phyloP scores from a whole-genome alignment of 2,888 invertebrate genomes.

The Tetramorium bicarinatum region DNA sequence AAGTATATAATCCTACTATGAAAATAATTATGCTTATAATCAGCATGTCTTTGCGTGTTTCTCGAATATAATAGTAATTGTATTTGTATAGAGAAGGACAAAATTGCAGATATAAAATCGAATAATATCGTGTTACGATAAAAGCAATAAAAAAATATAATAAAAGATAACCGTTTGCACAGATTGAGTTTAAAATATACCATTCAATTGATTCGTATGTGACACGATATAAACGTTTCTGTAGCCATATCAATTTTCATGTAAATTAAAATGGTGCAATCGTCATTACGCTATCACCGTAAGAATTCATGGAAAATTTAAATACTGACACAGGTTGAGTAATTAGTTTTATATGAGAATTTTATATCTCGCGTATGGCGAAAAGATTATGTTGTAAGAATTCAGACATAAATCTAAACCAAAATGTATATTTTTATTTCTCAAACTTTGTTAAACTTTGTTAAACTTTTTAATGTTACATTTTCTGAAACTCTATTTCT shows the following conservation, averaged over 20 bases:
- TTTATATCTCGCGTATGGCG: background rate
- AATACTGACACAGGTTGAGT: background rate
- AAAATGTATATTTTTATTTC: background rate
- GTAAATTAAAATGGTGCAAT: background rate
- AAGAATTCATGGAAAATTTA: background rate
- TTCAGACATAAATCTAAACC: background rate
- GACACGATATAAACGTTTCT: background rate
- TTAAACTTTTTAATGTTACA: background rate
- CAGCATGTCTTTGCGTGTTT: background rate
- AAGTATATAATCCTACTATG: constrained; percentile 60
- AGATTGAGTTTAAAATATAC: background rate
- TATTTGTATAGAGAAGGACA: background rate
- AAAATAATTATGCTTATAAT: constrained; percentile 63
- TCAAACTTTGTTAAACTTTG: background rate
- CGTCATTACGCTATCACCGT: background rate
- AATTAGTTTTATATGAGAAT: background rate
- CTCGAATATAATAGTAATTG: background rate
- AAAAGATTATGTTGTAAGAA: background rate
- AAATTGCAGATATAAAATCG: constrained; percentile 3
- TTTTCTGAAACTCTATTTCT: constrained; percentile 5
- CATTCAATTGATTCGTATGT: constrained; percentile 1
- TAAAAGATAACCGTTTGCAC: background rate
- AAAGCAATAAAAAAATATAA: constrained; percentile 8
- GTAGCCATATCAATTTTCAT: constrained; percentile 8
- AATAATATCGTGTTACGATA: background rate